Conservation (phyloP, 2,888 invertebrate species). For the Drosophila quinaria region DNA sequence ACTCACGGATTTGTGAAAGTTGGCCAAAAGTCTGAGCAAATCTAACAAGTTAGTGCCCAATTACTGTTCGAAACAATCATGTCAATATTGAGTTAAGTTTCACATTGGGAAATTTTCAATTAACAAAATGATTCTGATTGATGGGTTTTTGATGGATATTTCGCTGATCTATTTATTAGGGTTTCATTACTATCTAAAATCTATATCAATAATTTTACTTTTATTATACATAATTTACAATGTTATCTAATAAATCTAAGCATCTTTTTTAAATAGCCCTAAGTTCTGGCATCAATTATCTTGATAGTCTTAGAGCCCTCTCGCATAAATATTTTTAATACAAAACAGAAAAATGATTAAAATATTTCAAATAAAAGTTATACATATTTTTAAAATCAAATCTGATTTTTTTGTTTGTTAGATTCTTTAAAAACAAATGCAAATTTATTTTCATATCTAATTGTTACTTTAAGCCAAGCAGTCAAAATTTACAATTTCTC, state of each 20-base stretch:
- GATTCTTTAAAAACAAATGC: neutral
- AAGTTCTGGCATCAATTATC: too few relatives aligned
- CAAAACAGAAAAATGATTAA: too few relatives aligned
- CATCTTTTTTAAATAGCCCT: neutral
- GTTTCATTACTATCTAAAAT: neutral
- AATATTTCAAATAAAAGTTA: too few relatives aligned
- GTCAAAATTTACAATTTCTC: neutral
- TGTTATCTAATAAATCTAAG: neutral
- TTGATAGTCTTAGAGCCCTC: too few relatives aligned
- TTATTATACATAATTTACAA: neutral
- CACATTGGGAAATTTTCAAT: neutral
- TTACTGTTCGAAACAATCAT: constrained; percentile 7
- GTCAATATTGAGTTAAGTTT: constrained; percentile 2
- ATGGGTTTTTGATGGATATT: neutral
- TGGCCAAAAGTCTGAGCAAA: neutral
- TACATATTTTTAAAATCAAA: too few relatives aligned
- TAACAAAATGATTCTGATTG: neutral
- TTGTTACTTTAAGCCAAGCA: too few relatives aligned
- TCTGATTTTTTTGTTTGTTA: neutral
- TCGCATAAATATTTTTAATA: too few relatives aligned
- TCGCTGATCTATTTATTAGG: neutral
- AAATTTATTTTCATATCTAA: neutral
- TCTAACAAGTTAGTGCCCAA: constrained; percentile 28
- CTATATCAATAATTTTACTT: neutral
- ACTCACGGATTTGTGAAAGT: constrained; percentile 15